Base-by-base conservation (phyloP, 2,888 invertebrate species). In the Melinaea menophilus region DNA sequence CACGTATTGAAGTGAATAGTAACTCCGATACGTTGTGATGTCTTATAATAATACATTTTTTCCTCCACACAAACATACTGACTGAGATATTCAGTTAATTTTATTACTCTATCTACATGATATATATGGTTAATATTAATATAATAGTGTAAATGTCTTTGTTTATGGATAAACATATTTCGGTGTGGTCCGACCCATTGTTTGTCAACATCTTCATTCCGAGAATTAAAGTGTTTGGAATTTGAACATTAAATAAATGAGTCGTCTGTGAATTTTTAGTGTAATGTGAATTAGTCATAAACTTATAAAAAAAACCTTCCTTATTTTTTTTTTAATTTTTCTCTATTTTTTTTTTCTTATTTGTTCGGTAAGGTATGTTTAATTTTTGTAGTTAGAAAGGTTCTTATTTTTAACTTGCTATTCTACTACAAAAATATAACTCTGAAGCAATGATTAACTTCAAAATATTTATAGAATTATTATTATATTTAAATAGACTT, bases 151-250 rank as follows among this genome's bases (percentile, higher is more conserved):
- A 31, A 51, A 51, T 51, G n/a, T 51, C 22, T 48, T 51, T 51
- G 31, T 51, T 51, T 22, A 22, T 51, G 51, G 22, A 51, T 31
- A 51, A 51, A 51, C 31, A 31, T 5, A 31, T 51, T 31, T 51
- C 51, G 31, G 51, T 51, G 51, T 51, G 51, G 51, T 51, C 51
- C 9, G 11, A 41, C 41, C 41, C 41, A 31, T 51, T 51, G 31
- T 51, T 51, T 22, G 51, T 31, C 51, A 51, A 51, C 51, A 51
- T 51, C 51, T 51, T 51, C 22, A 51, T 51, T 31, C 51, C 22
- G 51, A 51, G 51, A 51, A 51, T 31, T 51, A 31, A 31, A 31
- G 22, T 31, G 51, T 11, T 51, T 31, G 31, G 51, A 51, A 51
- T 51, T 51, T 51, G 51, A 51, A 51, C 22, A 9, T 51, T 51